Percentiles rank a stretch among this genome's conserved stretches.
These are phyloP conservation scores for Ptychadena robeensis DNA, from an alignment of 2,797 vertebrate species.

Conservation along the genomic window DNA sequence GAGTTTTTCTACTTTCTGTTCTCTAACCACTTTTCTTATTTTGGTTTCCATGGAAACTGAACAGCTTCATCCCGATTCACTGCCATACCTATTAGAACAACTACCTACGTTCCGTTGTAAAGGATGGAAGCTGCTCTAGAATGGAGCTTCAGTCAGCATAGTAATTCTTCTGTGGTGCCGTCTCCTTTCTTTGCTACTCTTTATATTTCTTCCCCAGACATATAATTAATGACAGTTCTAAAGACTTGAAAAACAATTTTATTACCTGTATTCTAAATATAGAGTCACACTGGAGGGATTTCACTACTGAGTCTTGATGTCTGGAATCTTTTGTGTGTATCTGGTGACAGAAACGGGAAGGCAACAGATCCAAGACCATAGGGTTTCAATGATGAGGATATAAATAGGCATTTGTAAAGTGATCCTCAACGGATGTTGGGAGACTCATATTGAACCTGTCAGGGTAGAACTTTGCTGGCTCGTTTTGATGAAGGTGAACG, in stretches of 20 bases:
- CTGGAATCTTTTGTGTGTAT: conserved; percentile 1
- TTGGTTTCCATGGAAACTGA: conserved; percentile 58
- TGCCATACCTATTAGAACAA: conserved; percentile 31
- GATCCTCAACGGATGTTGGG: neutral
- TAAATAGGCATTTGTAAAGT: neutral
- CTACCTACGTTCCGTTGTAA: conserved; percentile 37
- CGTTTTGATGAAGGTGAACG: neutral
- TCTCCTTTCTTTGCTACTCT: neutral
- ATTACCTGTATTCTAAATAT: neutral
- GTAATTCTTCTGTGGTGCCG: neutral
- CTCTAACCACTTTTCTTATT: conserved; percentile 33
- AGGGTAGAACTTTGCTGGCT: neutral
- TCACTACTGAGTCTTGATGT: neutral
- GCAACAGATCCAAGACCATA: neutral
- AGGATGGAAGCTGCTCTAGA: conserved; percentile 7
- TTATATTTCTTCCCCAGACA: conserved; percentile 1
- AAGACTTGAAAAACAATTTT: neutral
- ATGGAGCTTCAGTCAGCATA: conserved; percentile 1
- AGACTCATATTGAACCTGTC: neutral
- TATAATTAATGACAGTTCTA: neutral
- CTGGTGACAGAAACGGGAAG: neutral
- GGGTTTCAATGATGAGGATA: neutral
- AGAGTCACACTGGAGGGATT: neutral
- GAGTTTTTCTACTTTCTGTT: conserved; percentile 35
- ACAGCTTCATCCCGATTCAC: conserved; percentile 28